phyloP scores from a whole-genome alignment of 2,888 invertebrate species.

The Oxyteleia sp. region DNA sequence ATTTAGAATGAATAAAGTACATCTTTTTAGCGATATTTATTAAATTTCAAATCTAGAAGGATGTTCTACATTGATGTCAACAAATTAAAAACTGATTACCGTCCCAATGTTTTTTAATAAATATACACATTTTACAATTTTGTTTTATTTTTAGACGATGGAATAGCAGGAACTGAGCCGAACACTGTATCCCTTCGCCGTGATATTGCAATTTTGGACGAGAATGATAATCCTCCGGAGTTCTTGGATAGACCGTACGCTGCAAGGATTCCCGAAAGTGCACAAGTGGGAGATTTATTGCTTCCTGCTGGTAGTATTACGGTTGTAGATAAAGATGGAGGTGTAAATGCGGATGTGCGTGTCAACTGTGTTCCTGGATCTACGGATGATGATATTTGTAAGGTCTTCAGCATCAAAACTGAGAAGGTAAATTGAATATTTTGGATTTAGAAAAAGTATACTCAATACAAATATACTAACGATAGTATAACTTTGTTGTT shows the following conservation, averaged over 20 bases:
- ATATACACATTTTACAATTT: too few species aligned
- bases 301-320: constrained; percentile 89
- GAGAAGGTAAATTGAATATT: constrained; percentile 89
- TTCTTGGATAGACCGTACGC: constrained; percentile 93
- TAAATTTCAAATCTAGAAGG: too few species aligned
- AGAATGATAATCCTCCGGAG: constrained; percentile 93
- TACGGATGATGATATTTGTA: constrained; percentile 91
- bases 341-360: constrained; percentile 91
- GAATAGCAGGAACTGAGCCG: constrained; percentile 91
- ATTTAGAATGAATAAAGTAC: too few species aligned
- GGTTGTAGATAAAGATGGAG: constrained; percentile 92
- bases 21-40: too few species aligned
- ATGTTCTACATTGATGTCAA: too few species aligned
- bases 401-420: constrained; percentile 90
- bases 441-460: too few species aligned
- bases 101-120: too few species aligned
- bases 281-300: constrained; percentile 90
- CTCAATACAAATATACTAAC: too few species aligned
- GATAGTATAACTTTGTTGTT: too few species aligned
- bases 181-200: constrained; percentile 93
- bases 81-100: too few species aligned
- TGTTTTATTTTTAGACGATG: constrained; percentile 89
- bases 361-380: constrained; percentile 90
- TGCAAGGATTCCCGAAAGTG: constrained; percentile 91
- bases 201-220: constrained; percentile 93